A percentile compares a stretch with the other conserved stretches of the same genome.
These are phyloP conservation scores for Caenorhabditis remanei DNA, from an alignment of 1,140 invertebrate species.

Conservation along the genomic window DNA sequence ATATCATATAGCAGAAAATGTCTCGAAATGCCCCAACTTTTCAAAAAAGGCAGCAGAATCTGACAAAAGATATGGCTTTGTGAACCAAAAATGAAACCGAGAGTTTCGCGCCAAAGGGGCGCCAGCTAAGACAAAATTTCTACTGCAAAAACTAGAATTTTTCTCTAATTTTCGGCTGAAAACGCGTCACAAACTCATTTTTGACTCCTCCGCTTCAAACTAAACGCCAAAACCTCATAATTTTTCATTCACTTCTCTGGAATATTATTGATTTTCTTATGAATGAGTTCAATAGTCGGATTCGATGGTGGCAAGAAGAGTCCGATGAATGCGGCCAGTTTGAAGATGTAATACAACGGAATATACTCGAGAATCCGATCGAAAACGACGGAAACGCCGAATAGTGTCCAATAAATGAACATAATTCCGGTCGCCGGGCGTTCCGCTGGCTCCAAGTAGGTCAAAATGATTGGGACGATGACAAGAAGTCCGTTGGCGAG, in stretches of 20 bases:
- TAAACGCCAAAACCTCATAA: neutral
- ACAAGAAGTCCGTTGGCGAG: conserved; percentile 22
- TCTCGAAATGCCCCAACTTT: too few relatives aligned
- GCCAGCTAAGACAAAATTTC: too few relatives aligned
- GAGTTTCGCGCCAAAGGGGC: too few relatives aligned
- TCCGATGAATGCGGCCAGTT: neutral
- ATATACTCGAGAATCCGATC: conserved; percentile 24
- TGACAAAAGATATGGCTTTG: too few relatives aligned
- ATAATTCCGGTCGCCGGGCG: neutral
- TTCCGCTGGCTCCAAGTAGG: conserved; percentile 23
- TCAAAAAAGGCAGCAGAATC: too few relatives aligned
- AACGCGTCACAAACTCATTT: too few relatives aligned
- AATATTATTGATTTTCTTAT: conserved; percentile 20
- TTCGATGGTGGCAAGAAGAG: conserved; percentile 27
- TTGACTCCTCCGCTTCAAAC: too few relatives aligned
- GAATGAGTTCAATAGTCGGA: conserved; percentile 28
- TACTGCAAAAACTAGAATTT: too few relatives aligned
- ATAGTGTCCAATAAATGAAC: conserved; percentile 48
- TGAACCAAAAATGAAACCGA: too few relatives aligned
- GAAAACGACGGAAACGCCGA: conserved; percentile 6
- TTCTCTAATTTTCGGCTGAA: too few relatives aligned
- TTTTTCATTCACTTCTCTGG: conserved; percentile 2
- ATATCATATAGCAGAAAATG: too few relatives aligned
- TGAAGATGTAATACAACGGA: conserved; percentile 18
- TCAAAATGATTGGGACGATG: conserved; percentile 4